Percentiles rank a stretch among this genome's conserved stretches.
phyloP scores from a whole-genome alignment of 2,888 invertebrate genomes.

The Hemaris fuciformis region DNA sequence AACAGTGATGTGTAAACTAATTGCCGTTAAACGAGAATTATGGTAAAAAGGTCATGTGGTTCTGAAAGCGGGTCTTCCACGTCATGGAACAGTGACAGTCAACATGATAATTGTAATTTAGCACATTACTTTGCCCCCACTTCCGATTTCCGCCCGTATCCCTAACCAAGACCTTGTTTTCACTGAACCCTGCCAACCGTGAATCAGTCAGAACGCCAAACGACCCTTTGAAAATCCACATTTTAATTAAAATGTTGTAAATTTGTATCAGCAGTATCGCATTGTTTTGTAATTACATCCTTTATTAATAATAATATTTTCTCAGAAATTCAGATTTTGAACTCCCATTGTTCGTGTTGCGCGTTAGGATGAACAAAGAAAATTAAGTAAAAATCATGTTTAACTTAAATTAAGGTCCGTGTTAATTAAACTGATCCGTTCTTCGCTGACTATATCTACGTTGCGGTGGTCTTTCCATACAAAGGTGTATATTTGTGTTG shows the following conservation, averaged over 20 bases:
- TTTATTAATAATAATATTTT: conserved; percentile 1
- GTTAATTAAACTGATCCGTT: neutral
- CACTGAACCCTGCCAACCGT: conserved; percentile 48
- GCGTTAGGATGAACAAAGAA: neutral
- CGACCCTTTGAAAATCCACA: conserved; percentile 61
- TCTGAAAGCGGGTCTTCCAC: conserved; percentile 41
- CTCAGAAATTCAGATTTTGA: neutral
- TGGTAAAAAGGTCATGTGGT: conserved; percentile 18
- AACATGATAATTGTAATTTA: conserved; percentile 71
- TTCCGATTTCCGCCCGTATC: conserved; percentile 19
- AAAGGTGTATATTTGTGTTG: neutral
- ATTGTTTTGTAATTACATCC: conserved; percentile 1
- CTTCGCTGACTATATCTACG: neutral
- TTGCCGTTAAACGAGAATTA: conserved; percentile 8
- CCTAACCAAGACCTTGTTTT: conserved; percentile 36
- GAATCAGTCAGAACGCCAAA: conserved; percentile 59
- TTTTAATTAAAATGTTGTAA: conserved; percentile 69
- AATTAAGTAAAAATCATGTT: neutral
- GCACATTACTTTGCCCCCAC: conserved; percentile 36
- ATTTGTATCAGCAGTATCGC: conserved; percentile 42
- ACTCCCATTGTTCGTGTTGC: neutral
- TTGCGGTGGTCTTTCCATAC: neutral
- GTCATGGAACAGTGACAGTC: conserved; percentile 45
- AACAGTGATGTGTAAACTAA: conserved; percentile 15
- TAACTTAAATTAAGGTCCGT: neutral